phyloP scores from a whole-genome alignment of 2,888 invertebrate species.

The Trichopoda pennipes region DNA sequence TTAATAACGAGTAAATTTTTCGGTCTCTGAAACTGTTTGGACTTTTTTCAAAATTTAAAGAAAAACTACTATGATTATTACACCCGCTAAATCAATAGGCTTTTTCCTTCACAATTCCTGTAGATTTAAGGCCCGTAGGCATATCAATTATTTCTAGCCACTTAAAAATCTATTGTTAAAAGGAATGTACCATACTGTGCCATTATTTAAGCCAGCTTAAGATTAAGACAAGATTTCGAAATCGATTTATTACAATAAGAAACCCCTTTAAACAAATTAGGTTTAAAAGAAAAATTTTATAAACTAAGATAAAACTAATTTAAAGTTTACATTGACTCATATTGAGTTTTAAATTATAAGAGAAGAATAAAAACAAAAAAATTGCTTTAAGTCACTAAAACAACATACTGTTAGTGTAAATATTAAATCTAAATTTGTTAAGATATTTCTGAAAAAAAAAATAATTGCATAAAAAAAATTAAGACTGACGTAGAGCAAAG shows the following conservation, averaged over 20 bases:
- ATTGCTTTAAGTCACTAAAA: conserved; percentile 43
- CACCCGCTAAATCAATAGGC: no score
- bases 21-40: no score
- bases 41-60: no score
- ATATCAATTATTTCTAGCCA: conserved; percentile 18
- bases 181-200: conserved; percentile 66
- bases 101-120: not conserved
- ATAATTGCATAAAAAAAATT: conserved; percentile 8
- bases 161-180: conserved; percentile 31
- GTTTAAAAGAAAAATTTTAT: not conserved
- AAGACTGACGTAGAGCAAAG: conserved; percentile 44
- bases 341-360: conserved; percentile 63
- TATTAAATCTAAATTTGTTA: conserved; percentile 3
- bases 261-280: not conserved
- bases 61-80: no score
- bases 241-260: conserved; percentile 15
- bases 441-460: not conserved
- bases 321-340: conserved; percentile 58
- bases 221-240: not conserved
- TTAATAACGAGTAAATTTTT: no score
- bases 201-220: conserved; percentile 65
- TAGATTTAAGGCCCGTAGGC: conserved; percentile 26
- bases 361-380: not conserved
- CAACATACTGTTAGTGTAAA: conserved; percentile 39
- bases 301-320: conserved; percentile 11